These are phyloP conservation scores for Protaetia brevitarsis DNA, from an alignment of 1,140 invertebrate species.

Conservation along the genomic window DNA sequence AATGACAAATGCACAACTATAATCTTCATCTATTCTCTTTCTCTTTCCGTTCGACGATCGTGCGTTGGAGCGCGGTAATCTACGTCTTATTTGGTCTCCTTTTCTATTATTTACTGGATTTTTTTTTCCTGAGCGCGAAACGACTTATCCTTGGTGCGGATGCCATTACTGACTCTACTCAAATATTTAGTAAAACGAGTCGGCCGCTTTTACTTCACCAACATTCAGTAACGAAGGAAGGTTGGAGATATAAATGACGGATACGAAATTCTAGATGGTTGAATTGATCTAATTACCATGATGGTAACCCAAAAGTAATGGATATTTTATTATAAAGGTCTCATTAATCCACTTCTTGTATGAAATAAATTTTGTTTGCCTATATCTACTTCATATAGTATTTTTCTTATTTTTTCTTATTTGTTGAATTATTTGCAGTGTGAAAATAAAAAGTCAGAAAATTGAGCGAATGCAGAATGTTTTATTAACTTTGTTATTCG, in stretches of 20 bases:
- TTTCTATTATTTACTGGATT: slow-evolving; percentile 13
- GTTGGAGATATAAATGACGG: neutral
- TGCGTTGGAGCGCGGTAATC: neutral
- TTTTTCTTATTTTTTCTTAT: too few species aligned
- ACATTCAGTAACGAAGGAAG: neutral
- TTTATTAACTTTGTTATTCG: too few species aligned
- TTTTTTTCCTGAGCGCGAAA: slow-evolving; percentile 1
- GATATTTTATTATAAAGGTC: too few species aligned
- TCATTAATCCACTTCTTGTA: too few species aligned
- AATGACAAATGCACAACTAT: slow-evolving; percentile 18
- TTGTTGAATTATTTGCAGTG: too few species aligned
- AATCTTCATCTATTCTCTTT: slow-evolving; percentile 1
- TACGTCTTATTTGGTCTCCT: slow-evolving; percentile 2
- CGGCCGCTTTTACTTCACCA: neutral
- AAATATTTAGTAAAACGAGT: slow-evolving; percentile 3
- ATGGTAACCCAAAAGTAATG: neutral
- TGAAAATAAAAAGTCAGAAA: too few species aligned
- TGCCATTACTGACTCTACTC: slow-evolving; percentile 1
- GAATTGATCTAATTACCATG: neutral
- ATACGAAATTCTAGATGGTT: too few species aligned
- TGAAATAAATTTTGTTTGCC: too few species aligned
- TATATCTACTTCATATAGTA: too few species aligned
- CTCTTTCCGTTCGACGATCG: neutral
- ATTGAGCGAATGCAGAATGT: too few species aligned
- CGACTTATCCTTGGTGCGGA: neutral